Base-by-base conservation (phyloP, 1,140 invertebrate species). In the Asobara japonica region DNA sequence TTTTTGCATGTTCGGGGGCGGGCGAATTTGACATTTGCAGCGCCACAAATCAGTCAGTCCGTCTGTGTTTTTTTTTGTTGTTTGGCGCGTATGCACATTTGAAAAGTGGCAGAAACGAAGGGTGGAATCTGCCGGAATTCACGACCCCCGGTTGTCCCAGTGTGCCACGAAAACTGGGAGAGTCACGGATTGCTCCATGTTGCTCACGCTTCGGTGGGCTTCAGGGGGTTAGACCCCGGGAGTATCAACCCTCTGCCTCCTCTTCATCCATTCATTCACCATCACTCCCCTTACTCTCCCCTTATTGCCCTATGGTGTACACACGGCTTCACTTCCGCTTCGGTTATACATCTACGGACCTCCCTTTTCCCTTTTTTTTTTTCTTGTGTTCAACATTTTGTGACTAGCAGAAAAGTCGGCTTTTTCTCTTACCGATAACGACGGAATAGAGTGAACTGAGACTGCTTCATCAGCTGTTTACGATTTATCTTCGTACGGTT, bases 381-480 rank as follows among this genome's bases (percentile, higher is more conserved):
- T 64, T 20, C n/a, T 13, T 20, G 5, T 38, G 51, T 64, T 64
- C 45, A 51, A 22, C 25, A 22, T 67, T 61, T 65, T 48, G 5
- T 38, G 38, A 25, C 33, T 48, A 8, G 18, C 38, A 61, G 38
- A 38, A 56, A 36, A 27, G n/a, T 18, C 22, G 30, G 20, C 64
- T 62, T 71, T 71, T 71, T 38, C 13, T 62, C 41, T 16, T 38
- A 25, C 4, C 30, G 10, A 25, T 45, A 45, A 45, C 41, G 18
- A 45, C 41, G 18, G 41, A 45, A 45, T 13, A 45, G 60, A 65
- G 33, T 65, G 64, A 41, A 22, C 64, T 65, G 31, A 48, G 25
- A 71, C 65, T 71, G 69, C 69, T 71, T 65, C 69, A 71, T 71
- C 69, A 71, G 69, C 69, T 65, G 38, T 65, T 71, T 71, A 38